A percentile compares a stretch with the other conserved stretches of the same genome.
Conservation (phyloP, 2,888 invertebrate genomes). For the Cosmopolites sordidus region DNA sequence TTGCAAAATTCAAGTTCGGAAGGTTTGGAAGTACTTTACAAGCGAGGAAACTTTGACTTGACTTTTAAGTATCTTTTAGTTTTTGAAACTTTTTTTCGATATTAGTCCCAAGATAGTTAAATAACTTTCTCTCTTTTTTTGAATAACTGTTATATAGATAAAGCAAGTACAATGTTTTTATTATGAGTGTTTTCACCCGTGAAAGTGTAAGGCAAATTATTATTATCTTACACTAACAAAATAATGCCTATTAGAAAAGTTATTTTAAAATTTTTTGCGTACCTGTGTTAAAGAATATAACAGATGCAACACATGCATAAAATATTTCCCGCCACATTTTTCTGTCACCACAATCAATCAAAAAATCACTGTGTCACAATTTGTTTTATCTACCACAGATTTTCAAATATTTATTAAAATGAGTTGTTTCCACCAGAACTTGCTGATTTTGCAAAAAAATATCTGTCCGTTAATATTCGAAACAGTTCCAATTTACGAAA, state of each 20-base stretch:
- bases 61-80: constrained; percentile 1
- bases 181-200: no score
- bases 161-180: no score
- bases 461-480: not conserved
- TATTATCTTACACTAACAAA: not conserved
- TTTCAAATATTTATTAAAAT: constrained; percentile 1
- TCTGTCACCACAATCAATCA: constrained; percentile 3
- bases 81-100: not conserved
- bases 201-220: not conserved
- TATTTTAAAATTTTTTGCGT: not conserved
- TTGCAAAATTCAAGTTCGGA: not conserved
- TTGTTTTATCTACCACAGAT: constrained; percentile 7
- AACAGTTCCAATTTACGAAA: not conserved
- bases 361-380: constrained; percentile 10
- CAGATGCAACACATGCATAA: constrained; percentile 3
- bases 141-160: not conserved
- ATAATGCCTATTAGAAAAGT: not conserved
- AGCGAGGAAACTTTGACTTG: not conserved
- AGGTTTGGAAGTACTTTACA: not conserved
- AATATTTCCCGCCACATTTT: constrained; percentile 14
- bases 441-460: not conserved
- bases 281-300: constrained; percentile 16
- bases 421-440: not conserved
- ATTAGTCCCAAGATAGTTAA: not conserved
- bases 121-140: not conserved